phyloP scores from a whole-genome alignment of 1,140 invertebrate genomes.

The Cydia splendana region DNA sequence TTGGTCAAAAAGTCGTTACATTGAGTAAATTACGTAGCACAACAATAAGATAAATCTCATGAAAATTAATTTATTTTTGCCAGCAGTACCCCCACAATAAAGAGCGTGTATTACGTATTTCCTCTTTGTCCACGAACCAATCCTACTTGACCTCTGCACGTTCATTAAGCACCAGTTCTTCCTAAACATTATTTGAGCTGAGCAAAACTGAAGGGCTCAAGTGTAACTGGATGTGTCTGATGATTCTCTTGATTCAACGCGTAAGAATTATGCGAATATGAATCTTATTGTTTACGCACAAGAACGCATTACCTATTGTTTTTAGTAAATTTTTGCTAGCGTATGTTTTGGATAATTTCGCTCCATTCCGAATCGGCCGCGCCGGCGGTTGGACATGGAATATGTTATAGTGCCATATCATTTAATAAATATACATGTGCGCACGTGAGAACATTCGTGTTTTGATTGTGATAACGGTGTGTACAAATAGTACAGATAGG shows the following conservation, averaged over 20 bases:
- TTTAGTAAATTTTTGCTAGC: neutral
- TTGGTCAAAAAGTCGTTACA: neutral
- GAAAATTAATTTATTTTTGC: constrained; percentile 11
- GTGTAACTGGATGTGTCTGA: neutral
- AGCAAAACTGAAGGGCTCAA: neutral
- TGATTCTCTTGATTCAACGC: neutral
- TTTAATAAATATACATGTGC: constrained; percentile 25
- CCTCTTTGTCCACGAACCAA: constrained; percentile 22
- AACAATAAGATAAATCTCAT: constrained; percentile 12
- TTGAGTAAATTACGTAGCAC: constrained; percentile 18
- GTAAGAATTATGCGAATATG: neutral
- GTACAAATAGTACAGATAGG: constrained; percentile 29
- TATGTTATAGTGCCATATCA: constrained; percentile 14
- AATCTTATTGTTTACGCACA: neutral
- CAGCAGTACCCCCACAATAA: neutral
- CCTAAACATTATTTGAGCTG: neutral
- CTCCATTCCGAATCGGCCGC: constrained; percentile 21
- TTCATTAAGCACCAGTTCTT: constrained; percentile 6
- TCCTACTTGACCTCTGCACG: neutral
- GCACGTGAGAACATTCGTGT: constrained; percentile 23
- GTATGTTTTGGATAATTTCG: constrained; percentile 29
- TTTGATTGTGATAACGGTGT: constrained; percentile 32
- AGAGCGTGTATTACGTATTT: neutral
- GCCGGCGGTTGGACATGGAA: constrained; percentile 3
- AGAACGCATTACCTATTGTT: neutral